Evolutionary conservation across 2,888 invertebrate genomes (phyloP).

Genomic region (Craniophora ligustri): DNA sequence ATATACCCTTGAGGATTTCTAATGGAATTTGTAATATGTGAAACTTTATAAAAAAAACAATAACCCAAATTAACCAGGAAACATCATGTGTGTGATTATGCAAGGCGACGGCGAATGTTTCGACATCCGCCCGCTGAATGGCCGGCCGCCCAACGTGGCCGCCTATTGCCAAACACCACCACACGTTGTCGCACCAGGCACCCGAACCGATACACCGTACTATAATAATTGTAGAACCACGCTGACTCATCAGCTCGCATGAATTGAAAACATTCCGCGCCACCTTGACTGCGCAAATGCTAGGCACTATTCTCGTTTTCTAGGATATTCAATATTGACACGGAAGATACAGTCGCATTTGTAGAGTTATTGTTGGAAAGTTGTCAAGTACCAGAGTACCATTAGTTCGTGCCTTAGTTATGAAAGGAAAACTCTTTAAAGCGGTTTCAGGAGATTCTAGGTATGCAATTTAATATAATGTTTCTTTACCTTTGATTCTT

Average conservation of each 20-base stretch:
- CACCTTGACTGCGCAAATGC: constrained; percentile 11
- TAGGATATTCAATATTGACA: constrained; percentile 28
- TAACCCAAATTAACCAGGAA: constrained; percentile 74
- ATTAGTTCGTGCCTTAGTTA: constrained; percentile 19
- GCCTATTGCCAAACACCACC: constrained; percentile 43
- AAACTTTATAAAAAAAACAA: constrained; percentile 58
- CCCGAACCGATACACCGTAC: not conserved
- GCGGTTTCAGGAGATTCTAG: too few species aligned
- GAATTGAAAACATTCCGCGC: not conserved
- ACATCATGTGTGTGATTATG: constrained; percentile 63
- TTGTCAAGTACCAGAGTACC: constrained; percentile 35
- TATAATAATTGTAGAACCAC: not conserved
- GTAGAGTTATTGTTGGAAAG: constrained; percentile 39
- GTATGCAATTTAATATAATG: too few species aligned
- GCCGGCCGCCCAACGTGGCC: constrained; percentile 11
- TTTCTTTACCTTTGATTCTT: too few species aligned
- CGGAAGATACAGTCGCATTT: constrained; percentile 28
- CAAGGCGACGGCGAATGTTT: constrained; percentile 53
- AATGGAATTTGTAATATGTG: constrained; percentile 43
- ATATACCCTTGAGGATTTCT: constrained; percentile 18
- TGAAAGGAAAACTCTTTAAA: constrained; percentile 26
- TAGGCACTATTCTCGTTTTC: constrained; percentile 21
- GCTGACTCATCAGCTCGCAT: constrained; percentile 6
- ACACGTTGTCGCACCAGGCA: constrained; percentile 25
- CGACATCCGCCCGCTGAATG: constrained; percentile 50